These are phyloP conservation scores for Lithophane semibrunnea DNA, from an alignment of 2,888 invertebrate genomes.

Conservation along the genomic window DNA sequence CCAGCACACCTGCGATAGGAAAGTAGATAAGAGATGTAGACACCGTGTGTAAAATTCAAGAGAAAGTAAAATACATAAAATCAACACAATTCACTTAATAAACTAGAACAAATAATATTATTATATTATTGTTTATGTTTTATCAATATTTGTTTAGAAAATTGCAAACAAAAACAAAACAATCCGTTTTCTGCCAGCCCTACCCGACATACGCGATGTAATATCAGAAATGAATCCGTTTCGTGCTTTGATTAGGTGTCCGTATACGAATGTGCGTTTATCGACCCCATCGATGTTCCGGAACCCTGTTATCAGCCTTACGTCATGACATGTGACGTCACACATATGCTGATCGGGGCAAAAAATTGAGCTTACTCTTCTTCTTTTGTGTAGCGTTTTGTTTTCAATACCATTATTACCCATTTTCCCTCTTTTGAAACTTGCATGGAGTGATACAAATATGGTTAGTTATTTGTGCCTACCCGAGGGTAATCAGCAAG, in stretches of 20 bases:
- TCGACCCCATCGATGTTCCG: constrained; percentile 45
- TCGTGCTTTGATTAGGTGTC: constrained; percentile 68
- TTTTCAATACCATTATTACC: constrained; percentile 43
- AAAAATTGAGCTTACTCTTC: neutral
- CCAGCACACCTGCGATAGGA: no score
- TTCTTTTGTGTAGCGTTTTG: neutral
- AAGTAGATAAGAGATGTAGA: no score
- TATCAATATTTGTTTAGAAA: neutral
- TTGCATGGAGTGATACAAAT: constrained; percentile 24
- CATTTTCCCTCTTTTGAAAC: constrained; percentile 14
- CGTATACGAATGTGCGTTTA: constrained; percentile 60
- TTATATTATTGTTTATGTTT: no score
- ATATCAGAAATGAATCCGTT: constrained; percentile 70
- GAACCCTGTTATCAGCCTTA: constrained; percentile 19
- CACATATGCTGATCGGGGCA: constrained; percentile 9
- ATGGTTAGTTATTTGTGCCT: neutral
- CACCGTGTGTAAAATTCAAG: no score
- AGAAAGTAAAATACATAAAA: no score
- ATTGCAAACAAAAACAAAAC: neutral
- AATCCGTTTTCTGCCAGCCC: constrained; percentile 46
- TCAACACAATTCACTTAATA: no score
- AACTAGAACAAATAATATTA: no score
- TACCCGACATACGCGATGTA: constrained; percentile 50
- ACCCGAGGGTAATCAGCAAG: neutral
- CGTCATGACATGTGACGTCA: constrained; percentile 20